These are phyloP conservation scores for Clivina fossor DNA, from an alignment of 2,888 invertebrate genomes.

Conservation along the genomic window DNA sequence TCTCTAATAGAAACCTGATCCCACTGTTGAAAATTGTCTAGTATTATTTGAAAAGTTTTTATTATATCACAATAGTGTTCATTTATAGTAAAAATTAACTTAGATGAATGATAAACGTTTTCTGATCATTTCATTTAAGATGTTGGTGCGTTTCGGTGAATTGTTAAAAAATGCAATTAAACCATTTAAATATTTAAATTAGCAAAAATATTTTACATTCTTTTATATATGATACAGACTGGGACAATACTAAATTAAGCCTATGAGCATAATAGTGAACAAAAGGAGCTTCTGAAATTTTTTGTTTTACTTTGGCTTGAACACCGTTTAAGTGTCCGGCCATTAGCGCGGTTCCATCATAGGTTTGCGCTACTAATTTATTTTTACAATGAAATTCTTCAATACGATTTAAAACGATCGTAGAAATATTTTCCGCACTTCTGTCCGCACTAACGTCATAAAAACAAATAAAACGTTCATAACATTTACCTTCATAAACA, in stretches of 20 bases:
- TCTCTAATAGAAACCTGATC: slow-evolving; percentile 1
- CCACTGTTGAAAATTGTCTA: slow-evolving; percentile 10
- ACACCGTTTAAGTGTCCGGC: slow-evolving; percentile 38
- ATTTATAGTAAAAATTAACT: not conserved
- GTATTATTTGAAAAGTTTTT: not conserved
- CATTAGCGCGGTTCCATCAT: slow-evolving; percentile 40
- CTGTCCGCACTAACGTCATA: slow-evolving; percentile 38
- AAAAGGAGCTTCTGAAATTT: slow-evolving; percentile 35
- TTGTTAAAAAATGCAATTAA: not conserved
- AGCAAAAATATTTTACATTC: slow-evolving; percentile 14
- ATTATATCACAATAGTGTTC: not conserved
- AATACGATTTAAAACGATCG: slow-evolving; percentile 24
- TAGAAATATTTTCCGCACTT: slow-evolving; percentile 34
- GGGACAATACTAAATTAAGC: slow-evolving; percentile 24
- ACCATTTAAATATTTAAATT: slow-evolving; percentile 6
- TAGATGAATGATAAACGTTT: slow-evolving; percentile 15
- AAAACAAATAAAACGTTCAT: slow-evolving; percentile 41
- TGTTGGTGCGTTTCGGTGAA: slow-evolving; percentile 13
- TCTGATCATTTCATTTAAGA: slow-evolving; percentile 15
- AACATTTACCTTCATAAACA: slow-evolving; percentile 28
- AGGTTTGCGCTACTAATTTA: slow-evolving; percentile 42
- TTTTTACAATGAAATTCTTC: slow-evolving; percentile 30
- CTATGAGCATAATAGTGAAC: slow-evolving; percentile 39
- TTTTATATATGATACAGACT: slow-evolving; percentile 6
- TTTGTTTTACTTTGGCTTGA: slow-evolving; percentile 40